Evolutionary conservation across 1,140 invertebrate species (phyloP), one percentile per base, ranked within the genome.

Genomic region (Acromyrmex echinatior): DNA sequence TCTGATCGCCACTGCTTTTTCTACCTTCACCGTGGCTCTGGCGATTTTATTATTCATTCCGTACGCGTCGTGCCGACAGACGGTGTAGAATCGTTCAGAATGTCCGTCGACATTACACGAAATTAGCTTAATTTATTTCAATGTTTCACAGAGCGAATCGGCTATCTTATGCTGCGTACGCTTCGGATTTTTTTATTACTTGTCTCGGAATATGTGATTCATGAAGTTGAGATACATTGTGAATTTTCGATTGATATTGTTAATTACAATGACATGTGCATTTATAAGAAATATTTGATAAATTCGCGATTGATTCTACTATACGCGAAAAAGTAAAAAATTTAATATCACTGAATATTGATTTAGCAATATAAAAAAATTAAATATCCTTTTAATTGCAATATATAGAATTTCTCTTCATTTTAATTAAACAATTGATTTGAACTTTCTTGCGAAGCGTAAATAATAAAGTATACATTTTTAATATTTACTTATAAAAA

Each of bases 21-120:
- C 39, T n/a, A 12, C 18, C 51, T 63, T 70, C 12, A 81, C 68
- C 14, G 3, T 16, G 21, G 31, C 53, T 39, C 39, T 7, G 76
- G 5, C 68, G 58, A 66, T 90, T 87, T 90, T 84, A 77, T 90
- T 90, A 87, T 90, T 87, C 86, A 90, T 90, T 49, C 45, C 9
- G 49, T 35, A 35, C 70, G 39, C 70, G 56, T n/a, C 45, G 70
- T 31, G 51, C 70, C 53, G 73, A 60, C 28, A 62, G 53, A 60
- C 53, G 31, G 56, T 45, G 78, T 31, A 65, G 74, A 71, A 65
- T 49, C 56, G n/a, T 63, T 80, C 51, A n/a, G 25, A 74, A 63
- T 3, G 28, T n/a, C 12, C 49, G 49, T 16, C 21, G 58, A 70
- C 45, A 80, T 89, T 60, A 49, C 12, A 60, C 18, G 31, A 56